Conservation (phyloP, 2,888 invertebrate species). For the Drosophila glabriapex region DNA sequence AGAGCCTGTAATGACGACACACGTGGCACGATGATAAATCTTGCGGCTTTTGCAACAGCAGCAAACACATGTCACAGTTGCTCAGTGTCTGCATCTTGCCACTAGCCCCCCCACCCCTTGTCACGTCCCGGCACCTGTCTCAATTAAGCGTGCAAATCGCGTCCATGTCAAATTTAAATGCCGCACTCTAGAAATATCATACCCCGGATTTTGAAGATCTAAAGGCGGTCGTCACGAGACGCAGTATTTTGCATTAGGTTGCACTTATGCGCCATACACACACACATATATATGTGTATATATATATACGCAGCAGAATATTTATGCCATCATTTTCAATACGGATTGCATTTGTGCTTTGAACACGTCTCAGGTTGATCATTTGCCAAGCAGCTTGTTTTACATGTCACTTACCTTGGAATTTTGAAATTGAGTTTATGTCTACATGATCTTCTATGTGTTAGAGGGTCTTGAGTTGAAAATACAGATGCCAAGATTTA, state of each 20-base stretch:
- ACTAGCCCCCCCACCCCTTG: conserved; percentile 16
- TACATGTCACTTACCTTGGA: conserved; percentile 8
- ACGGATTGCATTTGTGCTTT: conserved; percentile 32
- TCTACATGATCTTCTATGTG: not conserved
- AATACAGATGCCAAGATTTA: not conserved
- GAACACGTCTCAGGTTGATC: conserved; percentile 43
- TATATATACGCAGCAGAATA: conserved; percentile 5
- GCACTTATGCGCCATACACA: not conserved
- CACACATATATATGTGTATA: not conserved
- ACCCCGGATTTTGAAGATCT: conserved; percentile 56
- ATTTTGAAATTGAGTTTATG: not conserved
- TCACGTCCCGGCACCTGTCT: conserved; percentile 70
- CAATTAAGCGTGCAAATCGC: conserved; percentile 82
- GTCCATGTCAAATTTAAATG: conserved; percentile 74
- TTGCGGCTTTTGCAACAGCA: conserved; percentile 74
- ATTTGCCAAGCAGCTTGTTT: conserved; percentile 17
- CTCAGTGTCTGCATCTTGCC: conserved; percentile 35
- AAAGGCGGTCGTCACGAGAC: conserved; percentile 48
- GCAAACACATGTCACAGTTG: conserved; percentile 69
- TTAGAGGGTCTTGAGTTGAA: not conserved
- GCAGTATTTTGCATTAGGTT: conserved; percentile 6
- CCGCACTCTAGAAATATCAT: conserved; percentile 59
- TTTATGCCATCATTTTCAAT: conserved; percentile 21
- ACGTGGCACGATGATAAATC: conserved; percentile 79
- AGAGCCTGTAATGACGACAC: conserved; percentile 59